Evolutionary conservation across 2,888 invertebrate genomes (phyloP), one percentile per base, ranked within the genome.

Genomic region (Uloborus plumipes): DNA sequence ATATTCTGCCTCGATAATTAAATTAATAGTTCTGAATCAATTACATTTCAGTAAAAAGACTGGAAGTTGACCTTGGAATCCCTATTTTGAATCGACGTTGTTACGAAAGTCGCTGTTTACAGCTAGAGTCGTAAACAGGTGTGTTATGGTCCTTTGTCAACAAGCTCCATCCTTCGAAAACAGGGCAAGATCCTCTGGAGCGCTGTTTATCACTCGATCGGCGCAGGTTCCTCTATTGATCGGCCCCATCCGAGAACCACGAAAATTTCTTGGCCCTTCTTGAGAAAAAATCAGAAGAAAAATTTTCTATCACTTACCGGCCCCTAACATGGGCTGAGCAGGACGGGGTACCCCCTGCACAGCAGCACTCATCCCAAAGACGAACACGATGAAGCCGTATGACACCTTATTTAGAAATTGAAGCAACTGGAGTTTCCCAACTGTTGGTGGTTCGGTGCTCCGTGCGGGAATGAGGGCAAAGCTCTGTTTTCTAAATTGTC

Each of bases 361-460:
- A 66, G 83, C 83, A n/a, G 83, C 83, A 64, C 83, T 83, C 83
- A 83, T 83, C 20, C 83, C 83, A 53, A 83, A 83, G 22, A 83
- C 83, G 69, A 83, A 83, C 83, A 83, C 83, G 83, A 64, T 77
- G 83, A 83, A 49, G 83, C 83, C 83, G 80, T 65, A 70, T 20
- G 18, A 55, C 16, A 71, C 6, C 70, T 39, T 39, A 6, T 11
- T 39, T 11, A 6, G 39, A 4, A 39, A 39, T 39, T 39, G 39
- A 39, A 39, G 39, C 39, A 39, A 39, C 39, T 39, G 9, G 39
- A 39, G n/a, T 39, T 39, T 39, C 39, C 39, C 11, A 39, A 39
- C 39, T 39, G 39, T 39, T 39, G 39, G 39, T 39, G 39, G 39
- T 39, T 39, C 39, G 9, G 39, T 39, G 11, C 11, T 1, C 39